A percentile compares a stretch with the other conserved stretches of the same genome.
These are phyloP conservation scores for Blastobasis lacticolella DNA, from an alignment of 2,888 invertebrate species.

Conservation along the genomic window DNA sequence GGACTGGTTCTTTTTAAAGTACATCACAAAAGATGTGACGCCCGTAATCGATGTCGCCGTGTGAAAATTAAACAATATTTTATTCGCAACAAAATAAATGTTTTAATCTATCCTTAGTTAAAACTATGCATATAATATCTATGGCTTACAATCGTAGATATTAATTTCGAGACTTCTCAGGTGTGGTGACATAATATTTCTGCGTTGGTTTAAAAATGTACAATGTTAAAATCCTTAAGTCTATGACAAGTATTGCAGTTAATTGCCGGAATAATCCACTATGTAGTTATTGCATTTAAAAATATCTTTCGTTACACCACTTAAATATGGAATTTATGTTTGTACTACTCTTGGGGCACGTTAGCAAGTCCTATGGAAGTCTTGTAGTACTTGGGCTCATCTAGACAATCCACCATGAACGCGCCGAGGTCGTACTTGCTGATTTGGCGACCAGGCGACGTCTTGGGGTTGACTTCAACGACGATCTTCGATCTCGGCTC, in stretches of 20 bases:
- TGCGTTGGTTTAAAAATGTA: too few species aligned
- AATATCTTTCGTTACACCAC: too few species aligned
- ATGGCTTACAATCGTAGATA: background rate
- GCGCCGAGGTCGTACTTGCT: conserved; percentile 85
- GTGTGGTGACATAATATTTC: too few species aligned
- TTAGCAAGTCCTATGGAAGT: conserved; percentile 53
- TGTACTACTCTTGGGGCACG: conserved; percentile 20
- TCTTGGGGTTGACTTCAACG: conserved; percentile 76
- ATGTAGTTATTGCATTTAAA: too few species aligned
- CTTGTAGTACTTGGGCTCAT: conserved; percentile 79
- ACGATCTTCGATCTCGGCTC: conserved; percentile 74
- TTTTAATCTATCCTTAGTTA: background rate
- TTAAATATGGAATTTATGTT: too few species aligned
- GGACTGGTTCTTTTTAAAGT: conserved; percentile 19
- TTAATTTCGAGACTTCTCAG: too few species aligned
- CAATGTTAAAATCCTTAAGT: too few species aligned
- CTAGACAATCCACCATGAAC: conserved; percentile 82
- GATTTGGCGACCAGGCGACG: conserved; percentile 79
- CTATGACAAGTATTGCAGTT: too few species aligned
- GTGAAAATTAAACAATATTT: conserved; percentile 30
- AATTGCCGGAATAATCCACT: too few species aligned
- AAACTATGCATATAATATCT: conserved; percentile 7
- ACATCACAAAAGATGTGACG: background rate
- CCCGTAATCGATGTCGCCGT: background rate
- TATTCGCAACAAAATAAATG: conserved; percentile 29